Evolutionary conservation across 2,888 invertebrate genomes (phyloP).

Genomic region (Drosophila pseudotakahashii): DNA sequence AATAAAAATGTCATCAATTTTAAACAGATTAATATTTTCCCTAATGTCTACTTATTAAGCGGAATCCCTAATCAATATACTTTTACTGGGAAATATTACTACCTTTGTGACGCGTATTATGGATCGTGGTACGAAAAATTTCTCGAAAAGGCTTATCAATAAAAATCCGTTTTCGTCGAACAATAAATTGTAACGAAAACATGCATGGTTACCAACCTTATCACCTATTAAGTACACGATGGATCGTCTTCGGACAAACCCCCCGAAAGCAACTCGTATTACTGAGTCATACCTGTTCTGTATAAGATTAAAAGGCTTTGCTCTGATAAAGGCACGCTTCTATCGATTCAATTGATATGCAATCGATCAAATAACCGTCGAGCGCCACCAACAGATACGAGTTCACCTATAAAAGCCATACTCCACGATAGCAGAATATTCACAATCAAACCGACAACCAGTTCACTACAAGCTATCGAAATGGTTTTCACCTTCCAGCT

Average conservation of each 20-base stretch:
- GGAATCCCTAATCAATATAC: no score
- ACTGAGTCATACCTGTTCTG: constrained; percentile 6
- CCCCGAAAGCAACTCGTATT: constrained; percentile 3
- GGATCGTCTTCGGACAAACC: constrained; percentile 13
- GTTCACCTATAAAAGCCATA: constrained; percentile 40
- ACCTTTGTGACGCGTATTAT: no score
- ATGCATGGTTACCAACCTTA: neutral
- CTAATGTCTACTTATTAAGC: no score
- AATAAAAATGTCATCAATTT: no score
- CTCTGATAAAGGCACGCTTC: neutral
- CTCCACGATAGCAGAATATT: neutral
- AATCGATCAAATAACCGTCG: constrained; percentile 11
- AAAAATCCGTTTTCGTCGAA: neutral
- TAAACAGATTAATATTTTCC: no score
- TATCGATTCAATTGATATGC: neutral
- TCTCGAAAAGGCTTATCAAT: neutral
- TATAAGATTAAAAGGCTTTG: neutral
- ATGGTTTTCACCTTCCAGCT: constrained; percentile 51
- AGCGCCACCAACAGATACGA: constrained; percentile 13
- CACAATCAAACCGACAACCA: constrained; percentile 2
- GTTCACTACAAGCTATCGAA: constrained; percentile 6
- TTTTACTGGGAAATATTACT: no score
- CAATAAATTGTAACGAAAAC: neutral
- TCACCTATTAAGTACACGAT: constrained; percentile 4
- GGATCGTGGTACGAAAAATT: neutral